Base-by-base conservation (phyloP, 2,888 invertebrate genomes). In the Cephus nigrinus region DNA sequence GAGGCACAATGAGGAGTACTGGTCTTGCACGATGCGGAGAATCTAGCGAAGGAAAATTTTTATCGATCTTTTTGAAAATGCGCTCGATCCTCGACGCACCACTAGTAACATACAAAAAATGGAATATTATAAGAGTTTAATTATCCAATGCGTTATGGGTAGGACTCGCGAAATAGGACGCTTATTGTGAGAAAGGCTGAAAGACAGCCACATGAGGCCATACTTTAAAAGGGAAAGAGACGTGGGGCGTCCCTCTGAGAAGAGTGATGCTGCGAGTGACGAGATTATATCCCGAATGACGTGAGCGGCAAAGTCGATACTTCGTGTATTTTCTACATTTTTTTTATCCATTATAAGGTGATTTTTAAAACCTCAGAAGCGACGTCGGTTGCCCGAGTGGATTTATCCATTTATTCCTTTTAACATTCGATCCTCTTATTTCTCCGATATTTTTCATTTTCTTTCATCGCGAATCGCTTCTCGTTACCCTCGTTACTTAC, bases 151-250 rank as follows among this genome's bases (percentile, higher is more conserved):
- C 23, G 23, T 23, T 15, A 23, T 23, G 55, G 2, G 9, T 23
- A 55, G 23, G 23, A 23, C 23, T 55, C 23, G 55, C 55, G 55
- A 55, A 55, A 55, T 23, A 55, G 55, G 55, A 55, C 23, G 71
- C 15, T 71, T 71, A 33, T 12, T 33, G 71, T 76, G 85, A 86
- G 86, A 84, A 84, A 85, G 85, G 88, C 83, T 80, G 78, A 80
- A 82, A 79, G 80, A 86, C 80, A 55, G 87, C 88, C 86, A 85
- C 82, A 85, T 85, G 87, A 88, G 86, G 88, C 88, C 88, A 87
- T 88, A 87, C 81, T 78, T 84, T 30, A 73, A 33, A 35, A 35
- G 32, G 72, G 32, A 73, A 73, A 36, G 32, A 78, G 4, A 36
- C 35, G 35, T 76, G 78, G 74, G 68, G 71, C 23, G 23, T 55